These are phyloP conservation scores for Morpho achilles DNA, from an alignment of 2,888 invertebrate genomes.

Conservation along the genomic window DNA sequence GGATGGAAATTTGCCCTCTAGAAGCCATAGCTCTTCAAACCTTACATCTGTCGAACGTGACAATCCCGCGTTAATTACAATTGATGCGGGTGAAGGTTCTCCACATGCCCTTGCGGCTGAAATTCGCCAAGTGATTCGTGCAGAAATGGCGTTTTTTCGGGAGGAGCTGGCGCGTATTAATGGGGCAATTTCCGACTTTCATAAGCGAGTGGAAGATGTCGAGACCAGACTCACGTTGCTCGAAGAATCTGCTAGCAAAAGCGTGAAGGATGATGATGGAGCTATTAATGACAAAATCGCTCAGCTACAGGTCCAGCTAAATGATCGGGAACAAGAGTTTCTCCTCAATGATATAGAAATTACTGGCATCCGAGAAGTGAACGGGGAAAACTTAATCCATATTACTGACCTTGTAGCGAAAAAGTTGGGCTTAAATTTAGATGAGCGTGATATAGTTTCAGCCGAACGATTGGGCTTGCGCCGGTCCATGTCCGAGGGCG, in stretches of 20 bases:
- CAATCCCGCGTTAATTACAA: neutral
- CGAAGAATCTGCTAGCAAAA: neutral
- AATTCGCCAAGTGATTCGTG: neutral
- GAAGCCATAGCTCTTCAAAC: too few relatives aligned
- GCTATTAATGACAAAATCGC: neutral
- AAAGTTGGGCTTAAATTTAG: too few relatives aligned
- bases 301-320: neutral
- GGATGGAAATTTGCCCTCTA: too few relatives aligned
- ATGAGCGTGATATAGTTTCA: constrained; percentile 2
- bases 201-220: too few relatives aligned
- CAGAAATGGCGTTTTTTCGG: neutral
- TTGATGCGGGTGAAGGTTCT: neutral
- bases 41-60: neutral
- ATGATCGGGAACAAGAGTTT: constrained; percentile 1
- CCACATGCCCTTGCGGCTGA: neutral
- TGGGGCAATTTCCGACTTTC: neutral
- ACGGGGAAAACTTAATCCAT: constrained; percentile 4
- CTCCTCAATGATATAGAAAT: neutral
- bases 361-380: constrained; percentile 2
- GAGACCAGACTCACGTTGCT: neutral
- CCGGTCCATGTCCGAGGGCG: neutral
- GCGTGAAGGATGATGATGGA: neutral
- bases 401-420: neutral
- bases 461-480: constrained; percentile 9
- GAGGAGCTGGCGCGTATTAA: neutral